These are phyloP conservation scores for Archilochus colubris DNA, from an alignment of 2,113 vertebrate species.

Conservation along the genomic window DNA sequence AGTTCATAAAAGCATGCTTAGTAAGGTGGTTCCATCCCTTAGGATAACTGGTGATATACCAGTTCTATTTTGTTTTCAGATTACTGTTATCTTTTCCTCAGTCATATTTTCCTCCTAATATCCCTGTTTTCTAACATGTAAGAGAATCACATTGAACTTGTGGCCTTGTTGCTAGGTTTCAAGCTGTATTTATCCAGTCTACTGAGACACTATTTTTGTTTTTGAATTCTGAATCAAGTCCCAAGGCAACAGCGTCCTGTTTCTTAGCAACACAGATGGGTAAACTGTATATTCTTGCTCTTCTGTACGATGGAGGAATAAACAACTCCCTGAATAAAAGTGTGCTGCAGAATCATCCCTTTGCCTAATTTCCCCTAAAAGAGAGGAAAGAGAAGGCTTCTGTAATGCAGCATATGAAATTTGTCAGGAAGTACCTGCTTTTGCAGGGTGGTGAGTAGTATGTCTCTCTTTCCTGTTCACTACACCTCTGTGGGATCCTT, in stretches of 20 bases:
- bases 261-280: conserved; percentile 71
- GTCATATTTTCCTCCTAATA: not conserved
- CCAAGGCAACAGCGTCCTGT: conserved; percentile 57
- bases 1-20: not conserved
- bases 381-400: not conserved
- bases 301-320: conserved; percentile 35
- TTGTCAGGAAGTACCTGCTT: not conserved
- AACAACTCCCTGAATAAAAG: not conserved
- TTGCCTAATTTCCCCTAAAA: not conserved
- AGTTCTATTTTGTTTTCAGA: not conserved
- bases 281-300: conserved; percentile 22
- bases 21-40: not conserved
- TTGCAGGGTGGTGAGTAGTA: conserved; percentile 15
- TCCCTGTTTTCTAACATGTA: conserved; percentile 18
- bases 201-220: conserved; percentile 38
- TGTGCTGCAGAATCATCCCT: not conserved
- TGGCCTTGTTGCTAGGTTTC: conserved; percentile 71
- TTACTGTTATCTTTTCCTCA: not conserved
- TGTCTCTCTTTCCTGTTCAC: not conserved
- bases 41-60: not conserved
- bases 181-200: conserved; percentile 49
- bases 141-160: conserved; percentile 29
- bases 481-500: not conserved
- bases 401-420: not conserved
- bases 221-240: conserved; percentile 57